Conservation (phyloP, 2,113 vertebrate species). For the Colistium nudipinnis region DNA sequence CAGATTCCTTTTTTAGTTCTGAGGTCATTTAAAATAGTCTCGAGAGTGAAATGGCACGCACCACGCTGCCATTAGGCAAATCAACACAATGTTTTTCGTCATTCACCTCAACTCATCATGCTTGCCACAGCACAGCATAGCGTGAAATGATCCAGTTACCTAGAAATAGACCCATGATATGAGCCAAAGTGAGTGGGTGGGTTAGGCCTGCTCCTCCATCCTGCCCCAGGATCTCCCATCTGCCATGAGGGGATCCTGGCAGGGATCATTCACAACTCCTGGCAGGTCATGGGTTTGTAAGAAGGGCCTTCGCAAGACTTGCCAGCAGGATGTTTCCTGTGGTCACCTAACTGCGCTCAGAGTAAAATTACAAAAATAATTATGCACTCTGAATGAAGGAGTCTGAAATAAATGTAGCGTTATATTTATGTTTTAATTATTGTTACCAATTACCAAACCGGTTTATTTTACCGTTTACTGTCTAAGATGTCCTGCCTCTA, state of each 20-base stretch:
- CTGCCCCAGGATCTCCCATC: conserved; percentile 64
- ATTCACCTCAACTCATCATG: not conserved
- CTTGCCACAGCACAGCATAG: conserved; percentile 2
- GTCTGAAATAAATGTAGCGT: not conserved
- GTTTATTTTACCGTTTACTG: conserved; percentile 37
- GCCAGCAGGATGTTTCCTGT: not conserved
- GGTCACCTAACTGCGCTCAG: not conserved
- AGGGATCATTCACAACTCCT: conserved; percentile 27
- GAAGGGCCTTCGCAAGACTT: not conserved
- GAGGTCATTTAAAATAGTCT: conserved; percentile 27
- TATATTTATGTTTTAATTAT: conserved; percentile 33
- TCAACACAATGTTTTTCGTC: not conserved
- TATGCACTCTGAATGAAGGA: not conserved
- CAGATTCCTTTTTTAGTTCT: conserved; percentile 14
- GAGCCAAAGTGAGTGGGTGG: conserved; percentile 11
- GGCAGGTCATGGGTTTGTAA: conserved; percentile 25
- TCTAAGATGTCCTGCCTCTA: conserved; percentile 45
- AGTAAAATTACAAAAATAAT: no score
- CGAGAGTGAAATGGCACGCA: conserved; percentile 8
- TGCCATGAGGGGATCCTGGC: conserved; percentile 57
- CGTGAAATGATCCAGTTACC: conserved; percentile 53
- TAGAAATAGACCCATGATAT: conserved; percentile 53
- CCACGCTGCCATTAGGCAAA: not conserved
- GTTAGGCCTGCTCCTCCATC: conserved; percentile 18
- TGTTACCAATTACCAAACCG: no score